Evolutionary conservation across 2,888 invertebrate species (phyloP).

Genomic region (Drosophila sordidapex): DNA sequence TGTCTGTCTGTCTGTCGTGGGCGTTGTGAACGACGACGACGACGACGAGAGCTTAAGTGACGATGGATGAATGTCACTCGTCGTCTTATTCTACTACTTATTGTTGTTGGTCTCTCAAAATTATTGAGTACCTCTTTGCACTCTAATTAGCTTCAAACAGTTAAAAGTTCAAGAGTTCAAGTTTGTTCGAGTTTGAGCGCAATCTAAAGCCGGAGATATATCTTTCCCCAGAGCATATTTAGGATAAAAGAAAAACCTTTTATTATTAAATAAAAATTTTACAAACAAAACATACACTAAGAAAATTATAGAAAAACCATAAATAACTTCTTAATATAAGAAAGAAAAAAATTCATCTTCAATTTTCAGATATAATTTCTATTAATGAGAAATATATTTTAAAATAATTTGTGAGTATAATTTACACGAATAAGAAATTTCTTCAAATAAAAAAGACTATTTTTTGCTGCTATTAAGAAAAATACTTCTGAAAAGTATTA

Average conservation of each 20-base stretch:
- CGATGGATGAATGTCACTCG: constrained; percentile 47
- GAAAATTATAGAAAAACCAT: background rate
- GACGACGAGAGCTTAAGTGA: constrained; percentile 29
- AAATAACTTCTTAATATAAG: background rate
- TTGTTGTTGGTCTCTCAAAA: constrained; percentile 1
- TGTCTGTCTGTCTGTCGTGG: background rate
- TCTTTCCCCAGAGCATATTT: background rate
- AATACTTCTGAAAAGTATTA: background rate
- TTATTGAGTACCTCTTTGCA: constrained; percentile 35
- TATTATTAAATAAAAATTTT: constrained; percentile 2
- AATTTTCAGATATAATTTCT: background rate
- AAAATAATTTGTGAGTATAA: background rate
- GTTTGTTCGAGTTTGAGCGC: background rate
- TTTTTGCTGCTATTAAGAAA: background rate
- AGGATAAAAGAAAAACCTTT: background rate
- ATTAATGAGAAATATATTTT: background rate
- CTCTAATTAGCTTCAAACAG: constrained; percentile 16
- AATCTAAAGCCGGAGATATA: background rate
- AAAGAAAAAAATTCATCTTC: background rate
- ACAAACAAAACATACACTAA: background rate
- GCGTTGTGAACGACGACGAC: background rate
- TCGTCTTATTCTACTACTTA: background rate
- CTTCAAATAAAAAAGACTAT: background rate
- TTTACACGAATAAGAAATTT: background rate
- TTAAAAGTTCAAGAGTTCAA: constrained; percentile 8